Conservation (phyloP, 2,888 invertebrate species). For the Drosophila putrida region DNA sequence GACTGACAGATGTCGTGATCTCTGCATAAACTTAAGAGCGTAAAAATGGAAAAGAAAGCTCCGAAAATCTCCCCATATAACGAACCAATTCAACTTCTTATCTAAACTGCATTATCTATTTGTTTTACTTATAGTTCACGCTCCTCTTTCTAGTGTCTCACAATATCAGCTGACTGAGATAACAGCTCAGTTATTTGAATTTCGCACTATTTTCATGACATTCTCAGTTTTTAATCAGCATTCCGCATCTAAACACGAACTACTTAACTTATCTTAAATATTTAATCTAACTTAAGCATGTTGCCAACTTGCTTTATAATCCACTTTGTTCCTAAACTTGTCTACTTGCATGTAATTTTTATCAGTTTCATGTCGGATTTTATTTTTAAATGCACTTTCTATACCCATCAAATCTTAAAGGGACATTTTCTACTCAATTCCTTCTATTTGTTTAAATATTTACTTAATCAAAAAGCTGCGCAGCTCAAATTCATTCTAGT, state of each 20-base stretch:
- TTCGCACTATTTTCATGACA: constrained; percentile 10
- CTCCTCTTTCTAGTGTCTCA: neutral
- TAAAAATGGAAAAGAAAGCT: neutral
- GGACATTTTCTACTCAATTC: no score
- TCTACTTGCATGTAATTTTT: neutral
- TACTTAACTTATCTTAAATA: constrained; percentile 38
- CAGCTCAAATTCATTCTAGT: neutral
- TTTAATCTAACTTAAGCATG: constrained; percentile 13
- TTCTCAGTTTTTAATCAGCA: constrained; percentile 2
- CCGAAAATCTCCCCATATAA: neutral
- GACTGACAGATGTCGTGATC: constrained; percentile 31
- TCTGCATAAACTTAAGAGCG: constrained; percentile 2
- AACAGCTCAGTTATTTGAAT: constrained; percentile 10
- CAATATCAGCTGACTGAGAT: constrained; percentile 24
- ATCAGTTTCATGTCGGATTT: no score
- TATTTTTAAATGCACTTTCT: no score
- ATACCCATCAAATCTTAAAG: no score
- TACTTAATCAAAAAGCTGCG: no score
- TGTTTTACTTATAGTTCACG: neutral
- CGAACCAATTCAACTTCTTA: neutral
- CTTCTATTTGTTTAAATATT: no score
- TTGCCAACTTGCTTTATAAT: neutral
- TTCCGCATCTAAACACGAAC: constrained; percentile 3
- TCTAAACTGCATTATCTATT: neutral
- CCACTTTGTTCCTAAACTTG: neutral